These are phyloP conservation scores for Lanius ludovicianus DNA, from an alignment of 2,113 vertebrate species.

Conservation along the genomic window DNA sequence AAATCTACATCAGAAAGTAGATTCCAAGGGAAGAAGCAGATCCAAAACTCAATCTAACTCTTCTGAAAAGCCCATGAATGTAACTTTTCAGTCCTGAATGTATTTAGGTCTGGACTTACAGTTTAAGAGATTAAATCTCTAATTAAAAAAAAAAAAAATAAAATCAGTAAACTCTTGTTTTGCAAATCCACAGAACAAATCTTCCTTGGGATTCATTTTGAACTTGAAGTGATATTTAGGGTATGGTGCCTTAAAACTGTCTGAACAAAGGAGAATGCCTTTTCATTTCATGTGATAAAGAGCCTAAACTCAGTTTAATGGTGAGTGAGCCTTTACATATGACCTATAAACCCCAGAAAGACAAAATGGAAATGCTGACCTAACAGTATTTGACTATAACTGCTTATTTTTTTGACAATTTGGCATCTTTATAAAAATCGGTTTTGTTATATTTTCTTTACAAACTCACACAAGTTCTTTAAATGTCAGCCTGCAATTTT, in stretches of 20 bases:
- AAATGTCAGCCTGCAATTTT: conserved; percentile 6
- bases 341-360: not conserved
- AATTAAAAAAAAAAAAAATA: not conserved
- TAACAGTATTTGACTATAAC: not conserved
- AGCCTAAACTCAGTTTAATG: not conserved
- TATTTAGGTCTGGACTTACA: not conserved
- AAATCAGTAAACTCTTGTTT: not conserved
- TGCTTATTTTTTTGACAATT: not conserved
- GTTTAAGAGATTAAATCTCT: not conserved
- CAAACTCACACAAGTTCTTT: not conserved
- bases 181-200: not conserved
- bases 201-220: not conserved
- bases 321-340: not conserved
- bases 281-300: not conserved
- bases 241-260: not conserved
- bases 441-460: not conserved
- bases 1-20: not conserved
- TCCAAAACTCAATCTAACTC: not conserved
- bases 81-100: not conserved
- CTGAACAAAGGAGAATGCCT: not conserved
- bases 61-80: not conserved
- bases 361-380: not conserved
- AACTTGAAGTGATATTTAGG: not conserved
- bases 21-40: not conserved
- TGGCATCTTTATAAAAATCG: not conserved